These are phyloP conservation scores for Babylonia areolata DNA, from an alignment of 1,140 invertebrate species.

Conservation along the genomic window DNA sequence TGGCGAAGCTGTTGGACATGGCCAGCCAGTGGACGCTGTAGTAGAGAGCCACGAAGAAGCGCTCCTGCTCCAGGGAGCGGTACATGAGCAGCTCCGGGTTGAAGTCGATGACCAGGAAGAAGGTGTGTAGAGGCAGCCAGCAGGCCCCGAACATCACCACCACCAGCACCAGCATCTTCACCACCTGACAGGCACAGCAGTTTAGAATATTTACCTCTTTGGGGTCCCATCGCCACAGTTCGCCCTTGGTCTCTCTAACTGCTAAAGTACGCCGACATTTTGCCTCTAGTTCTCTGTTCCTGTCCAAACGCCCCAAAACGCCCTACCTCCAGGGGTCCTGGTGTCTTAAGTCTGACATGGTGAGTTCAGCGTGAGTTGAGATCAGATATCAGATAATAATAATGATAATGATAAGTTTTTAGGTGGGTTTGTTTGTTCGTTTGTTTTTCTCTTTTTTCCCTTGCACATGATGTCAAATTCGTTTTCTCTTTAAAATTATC, in stretches of 20 bases:
- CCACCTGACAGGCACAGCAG: slow-evolving; percentile 69
- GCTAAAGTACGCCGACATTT: neutral
- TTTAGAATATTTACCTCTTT: neutral
- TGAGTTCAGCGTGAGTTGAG: no score
- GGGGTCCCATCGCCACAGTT: neutral
- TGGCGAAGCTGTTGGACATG: slow-evolving; percentile 87
- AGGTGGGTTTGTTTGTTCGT: no score
- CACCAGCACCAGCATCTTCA: slow-evolving; percentile 79
- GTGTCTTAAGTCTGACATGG: no score
- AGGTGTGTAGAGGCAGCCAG: slow-evolving; percentile 78
- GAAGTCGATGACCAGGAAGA: slow-evolving; percentile 67
- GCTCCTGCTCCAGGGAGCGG: slow-evolving; percentile 33
- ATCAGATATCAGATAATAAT: no score
- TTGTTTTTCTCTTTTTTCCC: no score
- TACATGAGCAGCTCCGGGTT: slow-evolving; percentile 51
- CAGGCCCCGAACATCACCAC: slow-evolving; percentile 78
- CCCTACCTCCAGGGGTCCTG: no score
- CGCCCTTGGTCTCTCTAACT: neutral
- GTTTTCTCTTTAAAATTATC: no score
- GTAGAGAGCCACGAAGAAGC: slow-evolving; percentile 61
- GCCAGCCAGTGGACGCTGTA: slow-evolving; percentile 78
- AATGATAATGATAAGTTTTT: no score
- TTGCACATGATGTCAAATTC: no score
- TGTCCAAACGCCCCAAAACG: no score
- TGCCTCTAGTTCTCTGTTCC: no score